Base-by-base conservation (phyloP, 2,888 invertebrate genomes). In the Aphodius sticticus region DNA sequence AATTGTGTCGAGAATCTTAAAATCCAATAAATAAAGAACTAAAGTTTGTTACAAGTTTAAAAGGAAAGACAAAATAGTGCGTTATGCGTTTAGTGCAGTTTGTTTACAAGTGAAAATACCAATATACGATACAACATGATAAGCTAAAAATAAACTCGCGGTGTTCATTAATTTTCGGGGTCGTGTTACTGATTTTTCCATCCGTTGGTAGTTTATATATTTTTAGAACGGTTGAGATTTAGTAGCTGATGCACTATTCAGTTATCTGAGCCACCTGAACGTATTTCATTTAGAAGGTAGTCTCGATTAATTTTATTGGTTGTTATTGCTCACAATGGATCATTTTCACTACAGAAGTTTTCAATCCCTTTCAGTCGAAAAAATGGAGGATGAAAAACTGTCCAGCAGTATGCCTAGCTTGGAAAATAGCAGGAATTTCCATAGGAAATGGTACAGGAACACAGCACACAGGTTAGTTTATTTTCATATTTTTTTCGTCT, bases 371-470 rank as follows among this genome's bases (percentile, higher is more conserved):
- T 38, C 78, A 78, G 78, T 38, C 69, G 70, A 14, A 75, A 76
- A 70, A 69, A 78, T 78, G 78, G 70, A 69, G n/a, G 75, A 75
- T 7, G 15, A 16, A 14, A 71, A 71, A 16, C n/a, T 15, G 71
- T 15, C 15, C 15, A 71, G 12, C 12, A 15, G 16, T 16, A 71
- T 6, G n/a, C 53, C 7, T 6, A 69, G 26, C 26, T 70, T 69
- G 69, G 77, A 77, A 77, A 70, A 70, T 77, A 16, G 16, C 15
- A 77, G n/a, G n/a, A 72, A 77, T 36, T 35, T 15, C 15, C 9
- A 76, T 35, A 79, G 88, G 83, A 92, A 91, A 85, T 92, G 91
- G 90, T 92, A 92, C 85, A 88, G 92, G 78, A 90, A 91, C 83
- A 91, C 91, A 38, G 89, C 89, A 82, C 92, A 92, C 85, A 90